These are phyloP conservation scores for Benthosema pterotum DNA, from an alignment of 2,797 vertebrate genomes.

Conservation along the genomic window DNA sequence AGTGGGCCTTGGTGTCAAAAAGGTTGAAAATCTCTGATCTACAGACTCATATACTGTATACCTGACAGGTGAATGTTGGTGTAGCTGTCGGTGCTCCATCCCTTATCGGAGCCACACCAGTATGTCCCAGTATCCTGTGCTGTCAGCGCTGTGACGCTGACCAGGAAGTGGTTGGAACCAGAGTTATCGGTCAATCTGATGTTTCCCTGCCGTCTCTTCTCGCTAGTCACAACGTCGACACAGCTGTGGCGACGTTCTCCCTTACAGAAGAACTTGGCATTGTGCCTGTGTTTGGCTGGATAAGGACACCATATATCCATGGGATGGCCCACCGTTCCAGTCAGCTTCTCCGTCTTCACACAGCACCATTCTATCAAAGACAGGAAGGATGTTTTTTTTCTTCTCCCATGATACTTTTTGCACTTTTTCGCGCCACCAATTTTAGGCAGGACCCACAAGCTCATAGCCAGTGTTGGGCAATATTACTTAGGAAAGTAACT, in stretches of 20 bases:
- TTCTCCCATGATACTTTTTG: too few relatives aligned
- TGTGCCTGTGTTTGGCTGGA: slow-evolving; percentile 17
- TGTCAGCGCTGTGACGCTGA: slow-evolving; percentile 42
- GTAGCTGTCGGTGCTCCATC: slow-evolving; percentile 20
- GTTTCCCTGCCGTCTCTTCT: background rate
- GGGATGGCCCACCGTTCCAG: slow-evolving; percentile 9
- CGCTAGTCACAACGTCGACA: background rate
- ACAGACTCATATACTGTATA: slow-evolving; percentile 20
- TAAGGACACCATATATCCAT: slow-evolving; percentile 40
- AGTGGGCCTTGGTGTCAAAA: too few relatives aligned
- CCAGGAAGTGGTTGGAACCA: slow-evolving; percentile 37
- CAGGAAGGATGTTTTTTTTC: background rate
- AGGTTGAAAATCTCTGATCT: too few relatives aligned
- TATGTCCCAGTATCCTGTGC: slow-evolving; percentile 52
- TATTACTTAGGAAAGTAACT: too few relatives aligned
- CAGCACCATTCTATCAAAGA: slow-evolving; percentile 48
- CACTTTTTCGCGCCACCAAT: too few relatives aligned
- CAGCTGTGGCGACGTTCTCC: slow-evolving; percentile 36
- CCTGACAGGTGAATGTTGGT: slow-evolving; percentile 44
- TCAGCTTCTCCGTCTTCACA: background rate
- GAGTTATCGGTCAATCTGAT: slow-evolving; percentile 30
- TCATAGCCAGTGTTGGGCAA: too few relatives aligned
- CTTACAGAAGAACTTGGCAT: slow-evolving; percentile 56
- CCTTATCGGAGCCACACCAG: slow-evolving; percentile 48
- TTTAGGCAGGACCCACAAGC: too few relatives aligned